Percentiles rank a stretch among this genome's conserved stretches.
These are phyloP conservation scores for Gandaritis pyraliata DNA, from an alignment of 2,888 invertebrate genomes.

Conservation along the genomic window DNA sequence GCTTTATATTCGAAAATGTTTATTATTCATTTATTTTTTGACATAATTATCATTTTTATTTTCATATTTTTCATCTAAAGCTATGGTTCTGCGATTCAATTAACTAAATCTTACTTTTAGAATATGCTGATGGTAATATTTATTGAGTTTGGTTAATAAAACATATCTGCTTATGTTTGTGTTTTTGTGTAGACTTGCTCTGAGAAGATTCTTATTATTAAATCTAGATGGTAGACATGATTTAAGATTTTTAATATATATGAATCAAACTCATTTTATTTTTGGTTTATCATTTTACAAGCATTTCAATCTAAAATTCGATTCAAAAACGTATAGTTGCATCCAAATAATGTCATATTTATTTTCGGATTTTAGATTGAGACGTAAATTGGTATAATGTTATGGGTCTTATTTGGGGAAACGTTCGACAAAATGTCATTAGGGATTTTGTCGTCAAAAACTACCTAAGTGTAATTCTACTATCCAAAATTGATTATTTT, in stretches of 20 bases:
- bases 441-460: too few species aligned
- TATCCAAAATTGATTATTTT: too few species aligned
- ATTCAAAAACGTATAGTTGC: too few species aligned
- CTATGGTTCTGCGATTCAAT: conserved; percentile 31
- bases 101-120: conserved; percentile 54
- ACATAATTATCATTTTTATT: conserved; percentile 29
- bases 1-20: conserved; percentile 16
- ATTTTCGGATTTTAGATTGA: too few species aligned
- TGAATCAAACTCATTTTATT: not conserved
- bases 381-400: too few species aligned
- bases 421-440: too few species aligned
- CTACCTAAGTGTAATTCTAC: too few species aligned
- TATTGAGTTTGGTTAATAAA: conserved; percentile 59
- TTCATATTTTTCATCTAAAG: conserved; percentile 23
- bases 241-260: too few species aligned
- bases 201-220: not conserved
- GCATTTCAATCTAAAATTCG: too few species aligned
- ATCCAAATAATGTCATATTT: too few species aligned
- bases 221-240: not conserved
- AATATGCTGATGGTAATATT: conserved; percentile 64
- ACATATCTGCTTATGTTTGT: conserved; percentile 47
- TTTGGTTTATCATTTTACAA: not conserved
- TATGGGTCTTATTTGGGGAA: too few species aligned
- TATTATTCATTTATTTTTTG: conserved; percentile 34
- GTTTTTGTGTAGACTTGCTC: conserved; percentile 46